Evolutionary conservation across 2,797 vertebrate species (phyloP).

Genomic region (Gymnocypris eckloni): DNA sequence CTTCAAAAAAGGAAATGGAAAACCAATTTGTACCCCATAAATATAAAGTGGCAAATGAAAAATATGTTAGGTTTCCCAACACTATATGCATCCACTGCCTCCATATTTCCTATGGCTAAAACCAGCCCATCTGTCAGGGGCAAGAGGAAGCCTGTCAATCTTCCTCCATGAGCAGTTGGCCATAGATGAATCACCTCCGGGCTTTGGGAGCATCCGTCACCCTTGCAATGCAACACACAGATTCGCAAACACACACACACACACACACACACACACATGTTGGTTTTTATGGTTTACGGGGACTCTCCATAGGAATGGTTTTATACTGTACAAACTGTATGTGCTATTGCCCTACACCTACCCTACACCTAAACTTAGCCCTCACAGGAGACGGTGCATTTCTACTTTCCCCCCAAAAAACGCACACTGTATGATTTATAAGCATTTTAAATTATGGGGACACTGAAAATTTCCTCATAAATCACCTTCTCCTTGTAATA

Average conservation of each 20-base stretch:
- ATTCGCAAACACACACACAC: constrained; percentile 40
- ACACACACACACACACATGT: constrained; percentile 11
- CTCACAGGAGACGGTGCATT: no score
- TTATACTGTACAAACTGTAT: no score
- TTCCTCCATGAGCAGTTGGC: constrained; percentile 49
- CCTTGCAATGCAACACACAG: constrained; percentile 33
- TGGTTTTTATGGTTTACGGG: no score
- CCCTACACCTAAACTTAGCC: no score
- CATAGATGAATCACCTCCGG: constrained; percentile 43
- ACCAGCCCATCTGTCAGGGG: constrained; percentile 31
- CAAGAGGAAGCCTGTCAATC: constrained; percentile 46
- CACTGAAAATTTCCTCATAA: no score
- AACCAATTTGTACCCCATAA: not conserved
- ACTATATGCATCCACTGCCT: constrained; percentile 29
- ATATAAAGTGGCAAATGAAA: constrained; percentile 5
- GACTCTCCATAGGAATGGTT: no score
- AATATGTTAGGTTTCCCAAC: constrained; percentile 17
- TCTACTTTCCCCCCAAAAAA: no score
- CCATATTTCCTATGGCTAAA: constrained; percentile 33
- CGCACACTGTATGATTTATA: no score
- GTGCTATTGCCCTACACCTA: no score
- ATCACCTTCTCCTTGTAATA: no score
- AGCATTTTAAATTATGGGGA: no score
- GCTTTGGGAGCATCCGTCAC: constrained; percentile 36
- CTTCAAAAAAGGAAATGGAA: not conserved